A percentile compares a stretch with the other conserved stretches of the same genome.
Evolutionary conservation across 2,797 vertebrate species (phyloP).

Genomic region (Dendrocincla fuliginosa): DNA sequence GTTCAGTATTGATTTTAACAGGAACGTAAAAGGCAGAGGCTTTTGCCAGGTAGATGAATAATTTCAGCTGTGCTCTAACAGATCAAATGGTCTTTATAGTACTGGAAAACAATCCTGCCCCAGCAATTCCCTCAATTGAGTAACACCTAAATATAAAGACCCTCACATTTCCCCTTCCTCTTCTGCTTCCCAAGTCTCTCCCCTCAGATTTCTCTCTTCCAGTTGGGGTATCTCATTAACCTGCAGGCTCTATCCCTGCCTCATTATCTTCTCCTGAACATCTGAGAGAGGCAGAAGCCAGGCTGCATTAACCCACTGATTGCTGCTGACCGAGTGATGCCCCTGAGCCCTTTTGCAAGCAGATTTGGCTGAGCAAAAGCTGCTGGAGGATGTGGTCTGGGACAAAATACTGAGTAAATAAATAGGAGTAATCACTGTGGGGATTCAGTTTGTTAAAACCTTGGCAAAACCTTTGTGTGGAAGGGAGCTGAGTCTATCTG

Average conservation of each 20-base stretch:
- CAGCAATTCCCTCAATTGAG: neutral
- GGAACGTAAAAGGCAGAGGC: neutral
- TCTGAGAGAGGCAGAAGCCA: constrained; percentile 4
- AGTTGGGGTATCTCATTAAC: constrained; percentile 45
- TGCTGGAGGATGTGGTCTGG: neutral
- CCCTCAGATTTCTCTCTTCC: neutral
- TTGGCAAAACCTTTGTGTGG: neutral
- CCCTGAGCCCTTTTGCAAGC: neutral
- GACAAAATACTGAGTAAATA: neutral
- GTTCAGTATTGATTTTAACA: neutral
- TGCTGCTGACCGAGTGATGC: neutral
- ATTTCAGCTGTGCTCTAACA: neutral
- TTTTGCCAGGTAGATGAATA: constrained; percentile 11
- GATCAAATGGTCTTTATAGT: neutral
- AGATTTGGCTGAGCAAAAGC: constrained; percentile 1
- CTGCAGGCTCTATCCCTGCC: neutral
- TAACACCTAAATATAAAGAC: constrained; percentile 9
- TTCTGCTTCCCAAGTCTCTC: neutral
- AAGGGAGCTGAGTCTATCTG: neutral
- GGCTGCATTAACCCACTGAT: constrained; percentile 30
- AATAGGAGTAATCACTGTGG: neutral
- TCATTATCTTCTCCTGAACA: constrained; percentile 39
- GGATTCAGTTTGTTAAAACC: neutral
- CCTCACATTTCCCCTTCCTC: neutral
- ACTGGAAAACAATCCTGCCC: neutral